phyloP scores from a whole-genome alignment of 2,113 vertebrate species.

The Microcebus jonahi region DNA sequence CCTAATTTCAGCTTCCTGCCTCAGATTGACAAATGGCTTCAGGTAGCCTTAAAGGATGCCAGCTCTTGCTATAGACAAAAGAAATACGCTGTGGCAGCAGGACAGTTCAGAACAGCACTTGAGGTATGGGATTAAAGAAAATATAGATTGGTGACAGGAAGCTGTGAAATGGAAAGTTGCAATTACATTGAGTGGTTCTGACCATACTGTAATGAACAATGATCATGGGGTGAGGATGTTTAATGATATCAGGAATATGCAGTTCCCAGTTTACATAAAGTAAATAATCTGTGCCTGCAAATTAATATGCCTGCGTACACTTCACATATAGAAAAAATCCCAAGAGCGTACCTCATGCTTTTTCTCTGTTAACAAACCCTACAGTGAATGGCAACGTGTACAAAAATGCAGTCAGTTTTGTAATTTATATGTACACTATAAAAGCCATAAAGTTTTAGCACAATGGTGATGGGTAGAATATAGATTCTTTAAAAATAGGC shows the following conservation, averaged over 20 bases:
- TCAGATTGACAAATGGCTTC: conserved; percentile 82
- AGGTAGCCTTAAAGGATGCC: conserved; percentile 81
- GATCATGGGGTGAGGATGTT: background rate
- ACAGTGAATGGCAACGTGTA: background rate
- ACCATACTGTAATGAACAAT: background rate
- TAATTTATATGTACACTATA: conserved; percentile 5
- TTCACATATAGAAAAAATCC: background rate
- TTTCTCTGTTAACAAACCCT: conserved; percentile 17
- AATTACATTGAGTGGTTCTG: background rate
- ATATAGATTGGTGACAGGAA: background rate
- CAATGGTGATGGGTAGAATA: background rate
- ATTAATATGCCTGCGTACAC: background rate
- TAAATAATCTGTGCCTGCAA: conserved; percentile 1
- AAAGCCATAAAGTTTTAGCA: conserved; percentile 27
- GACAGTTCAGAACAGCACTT: conserved; percentile 80
- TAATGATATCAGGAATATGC: conserved; percentile 7
- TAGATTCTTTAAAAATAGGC: background rate
- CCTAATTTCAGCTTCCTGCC: conserved; percentile 75
- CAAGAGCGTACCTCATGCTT: background rate
- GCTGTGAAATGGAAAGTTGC: background rate
- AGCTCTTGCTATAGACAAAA: conserved; percentile 82
- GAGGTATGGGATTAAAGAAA: conserved; percentile 80
- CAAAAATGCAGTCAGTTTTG: conserved; percentile 27
- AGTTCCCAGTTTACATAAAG: background rate
- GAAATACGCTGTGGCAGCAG: conserved; percentile 82